These are phyloP conservation scores for Falco punctatus DNA, from an alignment of 2,113 vertebrate species.

Conservation along the genomic window DNA sequence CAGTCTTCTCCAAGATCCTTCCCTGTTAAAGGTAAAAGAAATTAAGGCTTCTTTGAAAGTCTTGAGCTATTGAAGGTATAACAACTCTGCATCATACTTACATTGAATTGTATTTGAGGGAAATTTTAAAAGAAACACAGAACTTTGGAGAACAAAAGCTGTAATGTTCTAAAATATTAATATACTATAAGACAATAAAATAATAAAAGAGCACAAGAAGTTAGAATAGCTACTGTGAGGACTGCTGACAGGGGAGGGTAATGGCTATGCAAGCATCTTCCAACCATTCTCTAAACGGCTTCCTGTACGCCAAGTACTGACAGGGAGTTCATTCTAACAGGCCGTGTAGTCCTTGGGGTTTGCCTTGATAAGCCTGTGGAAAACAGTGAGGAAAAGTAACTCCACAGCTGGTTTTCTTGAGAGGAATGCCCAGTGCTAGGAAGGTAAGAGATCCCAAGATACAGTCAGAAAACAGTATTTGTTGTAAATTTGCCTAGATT, in stretches of 20 bases:
- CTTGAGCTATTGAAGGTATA: neutral
- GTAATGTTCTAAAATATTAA: neutral
- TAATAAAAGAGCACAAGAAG: neutral
- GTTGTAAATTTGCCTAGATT: neutral
- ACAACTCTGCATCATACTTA: neutral
- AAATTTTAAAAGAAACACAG: neutral
- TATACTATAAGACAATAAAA: neutral
- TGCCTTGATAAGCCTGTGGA: neutral
- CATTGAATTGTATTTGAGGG: neutral
- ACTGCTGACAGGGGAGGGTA: neutral
- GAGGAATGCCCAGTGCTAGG: neutral
- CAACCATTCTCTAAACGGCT: neutral
- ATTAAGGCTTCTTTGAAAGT: neutral
- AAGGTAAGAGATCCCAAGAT: neutral
- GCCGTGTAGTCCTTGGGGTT: neutral
- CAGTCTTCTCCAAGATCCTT: constrained; percentile 64
- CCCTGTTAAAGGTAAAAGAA: constrained; percentile 40
- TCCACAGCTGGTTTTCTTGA: neutral
- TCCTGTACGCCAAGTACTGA: neutral
- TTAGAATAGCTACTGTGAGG: neutral
- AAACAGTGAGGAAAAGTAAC: neutral
- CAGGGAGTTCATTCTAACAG: neutral
- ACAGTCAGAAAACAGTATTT: neutral
- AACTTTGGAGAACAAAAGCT: neutral
- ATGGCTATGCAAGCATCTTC: neutral